Percentiles rank a stretch among this genome's conserved stretches.
Conservation (phyloP, 2,888 invertebrate genomes). For the Pheosia tremula region DNA sequence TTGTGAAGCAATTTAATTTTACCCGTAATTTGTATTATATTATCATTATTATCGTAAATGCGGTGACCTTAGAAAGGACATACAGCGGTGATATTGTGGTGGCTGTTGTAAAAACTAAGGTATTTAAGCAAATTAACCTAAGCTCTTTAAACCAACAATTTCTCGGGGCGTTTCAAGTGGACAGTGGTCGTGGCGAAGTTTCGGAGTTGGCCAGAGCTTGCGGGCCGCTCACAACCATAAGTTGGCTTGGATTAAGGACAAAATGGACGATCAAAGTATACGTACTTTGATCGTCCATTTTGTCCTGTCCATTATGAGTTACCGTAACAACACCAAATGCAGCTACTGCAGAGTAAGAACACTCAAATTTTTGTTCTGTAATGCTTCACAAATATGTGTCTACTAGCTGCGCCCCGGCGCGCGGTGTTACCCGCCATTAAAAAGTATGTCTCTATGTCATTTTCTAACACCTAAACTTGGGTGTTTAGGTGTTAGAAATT, state of each 20-base stretch:
- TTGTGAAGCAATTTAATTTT: constrained; percentile 26
- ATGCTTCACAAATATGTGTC: too few relatives aligned
- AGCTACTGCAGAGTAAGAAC: too few relatives aligned
- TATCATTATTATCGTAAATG: too few relatives aligned
- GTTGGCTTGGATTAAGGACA: constrained; percentile 55
- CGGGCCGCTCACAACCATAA: constrained; percentile 54
- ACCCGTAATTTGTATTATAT: constrained; percentile 38
- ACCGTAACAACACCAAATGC: background rate
- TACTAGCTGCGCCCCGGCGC: too few relatives aligned
- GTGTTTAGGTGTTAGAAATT: too few relatives aligned
- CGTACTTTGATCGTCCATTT: background rate
- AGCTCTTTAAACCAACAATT: constrained; percentile 50
- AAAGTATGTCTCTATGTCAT: too few relatives aligned
- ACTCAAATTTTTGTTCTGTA: too few relatives aligned
- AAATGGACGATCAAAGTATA: background rate
- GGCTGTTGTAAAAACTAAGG: constrained; percentile 33
- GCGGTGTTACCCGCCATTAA: too few relatives aligned
- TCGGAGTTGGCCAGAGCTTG: constrained; percentile 53
- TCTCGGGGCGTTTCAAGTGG: constrained; percentile 44
- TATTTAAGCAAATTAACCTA: constrained; percentile 41
- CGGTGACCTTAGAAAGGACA: constrained; percentile 31
- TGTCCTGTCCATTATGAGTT: too few relatives aligned
- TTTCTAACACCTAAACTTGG: too few relatives aligned
- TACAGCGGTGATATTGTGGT: constrained; percentile 16
- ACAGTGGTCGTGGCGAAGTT: constrained; percentile 56